Conservation (phyloP, 2,797 vertebrate genomes). For the Simalia tracyae region DNA sequence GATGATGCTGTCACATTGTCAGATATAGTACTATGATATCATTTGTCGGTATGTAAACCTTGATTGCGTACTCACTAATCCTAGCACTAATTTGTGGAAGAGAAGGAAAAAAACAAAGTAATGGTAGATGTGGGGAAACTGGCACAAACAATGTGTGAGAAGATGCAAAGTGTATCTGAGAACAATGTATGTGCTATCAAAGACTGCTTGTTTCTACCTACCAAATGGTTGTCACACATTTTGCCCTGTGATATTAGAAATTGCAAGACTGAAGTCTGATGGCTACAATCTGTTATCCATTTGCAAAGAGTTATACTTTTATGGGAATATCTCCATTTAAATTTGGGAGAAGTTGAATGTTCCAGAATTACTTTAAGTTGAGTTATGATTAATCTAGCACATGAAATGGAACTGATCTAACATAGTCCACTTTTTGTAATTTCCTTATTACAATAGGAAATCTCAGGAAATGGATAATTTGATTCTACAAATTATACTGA, state of each 20-base stretch:
- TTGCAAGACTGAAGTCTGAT: neutral
- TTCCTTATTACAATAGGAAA: constrained; percentile 41
- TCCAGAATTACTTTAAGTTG: neutral
- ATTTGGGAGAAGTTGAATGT: neutral
- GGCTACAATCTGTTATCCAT: neutral
- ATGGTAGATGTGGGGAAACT: neutral
- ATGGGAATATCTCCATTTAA: constrained; percentile 21
- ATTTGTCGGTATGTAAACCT: neutral
- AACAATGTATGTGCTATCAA: neutral
- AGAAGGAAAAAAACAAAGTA: neutral
- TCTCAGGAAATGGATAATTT: constrained; percentile 27
- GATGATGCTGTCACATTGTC: neutral
- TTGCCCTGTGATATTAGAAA: neutral
- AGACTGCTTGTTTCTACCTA: neutral
- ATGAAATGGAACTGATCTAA: constrained; percentile 40
- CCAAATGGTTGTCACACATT: neutral
- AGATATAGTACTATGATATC: neutral
- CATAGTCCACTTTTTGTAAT: constrained; percentile 27
- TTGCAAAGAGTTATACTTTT: constrained; percentile 12
- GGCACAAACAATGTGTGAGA: neutral
- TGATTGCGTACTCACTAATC: neutral
- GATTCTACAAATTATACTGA: constrained; percentile 55
- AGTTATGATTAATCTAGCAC: constrained; percentile 32
- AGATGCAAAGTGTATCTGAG: neutral
- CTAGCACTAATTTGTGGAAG: neutral